phyloP scores from a whole-genome alignment of 2,797 vertebrate species.

The Trematomus bernacchii region DNA sequence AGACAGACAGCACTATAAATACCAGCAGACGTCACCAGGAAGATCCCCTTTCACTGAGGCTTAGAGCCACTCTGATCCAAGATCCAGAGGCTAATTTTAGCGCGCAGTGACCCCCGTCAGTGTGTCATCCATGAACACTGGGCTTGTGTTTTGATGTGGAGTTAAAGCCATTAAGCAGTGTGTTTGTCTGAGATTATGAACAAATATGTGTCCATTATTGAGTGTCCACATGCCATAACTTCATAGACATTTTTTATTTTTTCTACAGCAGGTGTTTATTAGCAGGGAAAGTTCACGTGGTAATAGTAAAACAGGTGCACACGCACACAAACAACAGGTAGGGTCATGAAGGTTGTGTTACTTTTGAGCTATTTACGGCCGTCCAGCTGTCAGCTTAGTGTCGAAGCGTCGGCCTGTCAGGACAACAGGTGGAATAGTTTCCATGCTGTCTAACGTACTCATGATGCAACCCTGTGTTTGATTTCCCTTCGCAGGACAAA shows the following conservation, averaged over 20 bases:
- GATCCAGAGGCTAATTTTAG: slow-evolving; percentile 52
- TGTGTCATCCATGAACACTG: slow-evolving; percentile 30
- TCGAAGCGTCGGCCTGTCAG: slow-evolving; percentile 32
- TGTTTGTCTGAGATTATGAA: slow-evolving; percentile 8
- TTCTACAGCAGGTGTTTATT: not conserved
- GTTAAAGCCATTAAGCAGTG: slow-evolving; percentile 14
- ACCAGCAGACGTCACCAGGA: slow-evolving; percentile 53
- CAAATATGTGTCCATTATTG: not conserved
- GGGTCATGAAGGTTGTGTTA: slow-evolving; percentile 4
- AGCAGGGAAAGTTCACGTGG: not conserved
- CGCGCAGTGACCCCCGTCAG: slow-evolving; percentile 6
- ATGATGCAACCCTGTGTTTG: slow-evolving; percentile 29
- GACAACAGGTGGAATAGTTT: slow-evolving; percentile 66
- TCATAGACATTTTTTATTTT: not conserved
- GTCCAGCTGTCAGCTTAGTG: slow-evolving; percentile 55
- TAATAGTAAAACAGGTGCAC: slow-evolving; percentile 35
- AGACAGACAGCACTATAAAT: slow-evolving; percentile 56
- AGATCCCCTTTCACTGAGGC: slow-evolving; percentile 70
- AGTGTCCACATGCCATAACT: not conserved
- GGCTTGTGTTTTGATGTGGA: slow-evolving; percentile 2
- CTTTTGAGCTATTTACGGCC: slow-evolving; percentile 46
- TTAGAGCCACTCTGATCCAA: slow-evolving; percentile 54
- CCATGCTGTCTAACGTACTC: slow-evolving; percentile 28
- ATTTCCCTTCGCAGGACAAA: slow-evolving; percentile 89
- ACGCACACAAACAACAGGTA: slow-evolving; percentile 34